Base-by-base conservation (phyloP, 2,113 vertebrate genomes). In the Sapayoa aenigma region DNA sequence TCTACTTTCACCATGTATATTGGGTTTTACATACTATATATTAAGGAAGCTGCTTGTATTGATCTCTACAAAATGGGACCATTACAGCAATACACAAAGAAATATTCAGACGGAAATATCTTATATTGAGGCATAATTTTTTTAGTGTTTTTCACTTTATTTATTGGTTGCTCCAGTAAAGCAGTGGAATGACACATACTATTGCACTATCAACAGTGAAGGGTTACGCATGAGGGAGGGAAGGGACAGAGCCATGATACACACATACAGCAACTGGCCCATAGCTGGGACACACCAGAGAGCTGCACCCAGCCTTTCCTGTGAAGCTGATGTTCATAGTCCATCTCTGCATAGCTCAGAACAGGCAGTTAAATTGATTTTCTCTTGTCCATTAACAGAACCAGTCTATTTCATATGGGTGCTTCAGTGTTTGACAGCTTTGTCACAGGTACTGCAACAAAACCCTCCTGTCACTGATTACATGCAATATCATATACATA, bases 201-300 rank as follows among this genome's bases (percentile, higher is more conserved):
- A 1, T 1, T 28, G 22, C 16, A 19, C 13, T 62, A n/a, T n/a
- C n/a, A 25, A 14, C 24, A 35, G 46, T 58, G 41, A 46, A 75
- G 56, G 25, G 41, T 28, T 30, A 44, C 2, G 2, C 2, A 1
- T 15, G 19, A 59, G 3, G 2, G 13, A 42, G 16, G 27, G 52
- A 73, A 65, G 31, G 68, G 31, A 2, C 21, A 93, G 52, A 50
- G 4, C 28, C 35, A 3, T 55, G 35, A 14, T 24, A 49, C 8
- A 2, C 56, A 50, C 27, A 67, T 2, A 2, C 44, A 59, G 14
- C 12, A 72, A 20, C 35, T 44, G 33, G 9, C 5, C 6, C 4
- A 7, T 28, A 27, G 27, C 12, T 30, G 4, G 22, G 24, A 27
- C 7, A 56, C 9, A 37, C 11, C 18, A 12, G 18, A 71, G 17